Evolutionary conservation across 2,888 invertebrate species (phyloP).

Genomic region (Tuberolachnus salignus): DNA sequence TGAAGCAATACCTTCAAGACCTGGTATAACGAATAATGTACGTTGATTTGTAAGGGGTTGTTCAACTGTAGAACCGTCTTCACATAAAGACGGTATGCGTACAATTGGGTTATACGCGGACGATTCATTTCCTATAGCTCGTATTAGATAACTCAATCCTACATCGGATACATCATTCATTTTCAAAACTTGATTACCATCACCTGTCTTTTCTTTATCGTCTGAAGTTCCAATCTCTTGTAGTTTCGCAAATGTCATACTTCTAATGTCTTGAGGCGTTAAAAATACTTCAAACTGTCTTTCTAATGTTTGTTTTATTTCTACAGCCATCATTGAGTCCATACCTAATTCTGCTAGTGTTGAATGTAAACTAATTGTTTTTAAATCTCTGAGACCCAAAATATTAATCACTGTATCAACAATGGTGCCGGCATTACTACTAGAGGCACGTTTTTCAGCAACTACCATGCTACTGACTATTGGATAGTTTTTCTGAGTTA

Average conservation of each 20-base stretch:
- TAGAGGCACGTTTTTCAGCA: slow-evolving; percentile 77
- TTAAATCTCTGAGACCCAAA: slow-evolving; percentile 71
- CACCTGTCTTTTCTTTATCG: slow-evolving; percentile 55
- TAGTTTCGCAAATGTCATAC: slow-evolving; percentile 75
- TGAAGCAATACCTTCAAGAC: slow-evolving; percentile 70
- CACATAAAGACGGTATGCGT: slow-evolving; percentile 66
- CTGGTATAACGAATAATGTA: slow-evolving; percentile 70
- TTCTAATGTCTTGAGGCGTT: slow-evolving; percentile 83
- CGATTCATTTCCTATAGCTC: slow-evolving; percentile 70
- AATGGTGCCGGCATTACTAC: slow-evolving; percentile 70
- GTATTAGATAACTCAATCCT: slow-evolving; percentile 66
- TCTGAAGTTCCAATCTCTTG: slow-evolving; percentile 62
- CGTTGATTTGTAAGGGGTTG: slow-evolving; percentile 60
- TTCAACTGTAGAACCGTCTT: slow-evolving; percentile 64
- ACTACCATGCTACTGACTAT: slow-evolving; percentile 85
- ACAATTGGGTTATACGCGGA: slow-evolving; percentile 66
- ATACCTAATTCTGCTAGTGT: slow-evolving; percentile 90
- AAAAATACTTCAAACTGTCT: slow-evolving; percentile 86
- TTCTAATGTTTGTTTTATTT: slow-evolving; percentile 91
- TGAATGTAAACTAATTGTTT: slow-evolving; percentile 73
- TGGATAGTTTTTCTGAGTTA: too few species aligned
- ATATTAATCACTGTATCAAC: slow-evolving; percentile 75
- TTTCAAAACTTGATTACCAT: not conserved
- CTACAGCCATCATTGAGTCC: slow-evolving; percentile 97
- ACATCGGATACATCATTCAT: slow-evolving; percentile 55